Evolutionary conservation across 1,140 invertebrate genomes (phyloP), one percentile per base, ranked within the genome.

Genomic region (Drosophila tropicalis): DNA sequence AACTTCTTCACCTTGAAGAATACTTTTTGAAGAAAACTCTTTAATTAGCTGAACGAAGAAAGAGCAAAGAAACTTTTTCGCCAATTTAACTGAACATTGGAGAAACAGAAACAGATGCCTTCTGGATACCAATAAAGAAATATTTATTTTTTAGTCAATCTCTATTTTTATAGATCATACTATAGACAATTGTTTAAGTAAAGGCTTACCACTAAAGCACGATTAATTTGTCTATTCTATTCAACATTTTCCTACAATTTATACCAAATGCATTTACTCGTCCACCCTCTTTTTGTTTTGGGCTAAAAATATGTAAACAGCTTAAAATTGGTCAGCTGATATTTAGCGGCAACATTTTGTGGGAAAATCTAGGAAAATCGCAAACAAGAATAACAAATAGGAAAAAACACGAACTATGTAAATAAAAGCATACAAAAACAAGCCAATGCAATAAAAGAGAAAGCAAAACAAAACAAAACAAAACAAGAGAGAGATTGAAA

Each of bases 401-500:
- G 9, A 29, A 29, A 29, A 29, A 29, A 29, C 29, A 51, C n/a
- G 3, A 10, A 29, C 5, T 29, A n/a, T 51, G 17, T 51, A 51
- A 51, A 51, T 51, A 51, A 22, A 12, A 51, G 7, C 17, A 51
- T 10, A 12, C 44, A 3, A 51, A 22, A 51, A 22, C 19, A 9
- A 51, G 15, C 2, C 17, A 51, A 51, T 17, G 44, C 44, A 51
- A 47, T 15, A 17, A 15, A 54, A 17, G 17, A 40, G 57, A 60
- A 39, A 39, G 12, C 57, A 19, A 39, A 39, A 39, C 12, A 64
- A 75, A 64, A 74, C 10, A 57, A 75, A 39, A 39, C 12, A 64
- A 75, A 65, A 75, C 12, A 47, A 75, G 29, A 29, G 29, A 29
- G 64, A 75, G 64, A 75, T 75, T 75, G 72, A 62, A 75, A 75